Percentiles rank a stretch among this genome's conserved stretches.
These are phyloP conservation scores for Caenorhabditis briggsae DNA, from an alignment of 1,140 invertebrate species.

Conservation along the genomic window DNA sequence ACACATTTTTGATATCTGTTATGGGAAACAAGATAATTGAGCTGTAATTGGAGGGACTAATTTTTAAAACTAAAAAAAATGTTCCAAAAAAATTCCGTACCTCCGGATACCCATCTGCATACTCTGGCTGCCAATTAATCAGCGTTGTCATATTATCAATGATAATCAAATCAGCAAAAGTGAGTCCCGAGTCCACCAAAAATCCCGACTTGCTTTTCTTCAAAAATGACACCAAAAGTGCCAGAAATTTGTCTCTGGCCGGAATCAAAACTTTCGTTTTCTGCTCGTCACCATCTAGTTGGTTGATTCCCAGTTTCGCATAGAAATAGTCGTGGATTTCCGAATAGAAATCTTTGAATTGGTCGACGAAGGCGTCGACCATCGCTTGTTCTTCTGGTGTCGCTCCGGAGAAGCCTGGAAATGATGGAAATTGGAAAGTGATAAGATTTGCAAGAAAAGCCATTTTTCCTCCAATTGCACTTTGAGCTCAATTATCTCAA, in stretches of 20 bases:
- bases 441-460: not conserved
- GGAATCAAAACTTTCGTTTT: slow-evolving; percentile 46
- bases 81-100: too few species aligned
- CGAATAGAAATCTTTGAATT: slow-evolving; percentile 38
- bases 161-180: slow-evolving; percentile 44
- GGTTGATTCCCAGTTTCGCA: not conserved
- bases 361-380: slow-evolving; percentile 26
- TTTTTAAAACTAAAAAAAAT: too few species aligned
- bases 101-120: not conserved
- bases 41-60: not conserved
- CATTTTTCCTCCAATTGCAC: not conserved
- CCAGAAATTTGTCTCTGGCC: slow-evolving; percentile 25
- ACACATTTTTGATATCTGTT: too few species aligned
- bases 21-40: too few species aligned
- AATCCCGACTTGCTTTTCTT: slow-evolving; percentile 24
- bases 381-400: slow-evolving; percentile 4
- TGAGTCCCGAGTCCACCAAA: not conserved
- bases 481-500: too few species aligned
- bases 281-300: not conserved
- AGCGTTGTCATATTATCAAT: slow-evolving; percentile 32
- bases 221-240: not conserved
- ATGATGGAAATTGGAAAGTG: too few species aligned
- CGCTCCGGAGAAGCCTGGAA: slow-evolving; percentile 8
- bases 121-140: slow-evolving; percentile 36
- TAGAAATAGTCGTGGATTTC: slow-evolving; percentile 40